Conservation (phyloP, 2,797 vertebrate species). For the Falco concolor region DNA sequence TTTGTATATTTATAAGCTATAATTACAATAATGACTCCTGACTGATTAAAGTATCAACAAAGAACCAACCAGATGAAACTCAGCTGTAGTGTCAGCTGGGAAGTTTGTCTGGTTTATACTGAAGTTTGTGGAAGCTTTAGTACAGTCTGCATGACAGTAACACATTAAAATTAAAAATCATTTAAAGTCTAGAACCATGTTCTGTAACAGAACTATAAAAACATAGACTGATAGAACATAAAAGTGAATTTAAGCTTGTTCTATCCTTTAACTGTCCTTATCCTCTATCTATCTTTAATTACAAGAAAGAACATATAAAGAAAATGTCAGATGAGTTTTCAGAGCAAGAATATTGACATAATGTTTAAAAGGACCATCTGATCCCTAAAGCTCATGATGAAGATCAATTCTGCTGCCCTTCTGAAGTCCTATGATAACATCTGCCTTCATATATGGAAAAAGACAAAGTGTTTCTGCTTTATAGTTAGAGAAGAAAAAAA, state of each 20-base stretch:
- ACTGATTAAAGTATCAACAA: conserved; percentile 1
- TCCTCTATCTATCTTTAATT: not conserved
- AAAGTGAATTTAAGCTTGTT: not conserved
- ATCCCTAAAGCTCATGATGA: not conserved
- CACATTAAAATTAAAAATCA: not conserved
- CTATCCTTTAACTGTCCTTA: not conserved
- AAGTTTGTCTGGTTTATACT: not conserved
- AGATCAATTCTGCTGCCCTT: not conserved
- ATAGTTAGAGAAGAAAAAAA: not conserved
- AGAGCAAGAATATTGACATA: not conserved
- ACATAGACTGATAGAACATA: not conserved
- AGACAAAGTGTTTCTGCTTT: not conserved
- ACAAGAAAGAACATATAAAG: not conserved
- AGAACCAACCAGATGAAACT: not conserved
- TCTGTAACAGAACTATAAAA: not conserved
- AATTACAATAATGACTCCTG: conserved; percentile 13
- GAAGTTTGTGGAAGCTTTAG: not conserved
- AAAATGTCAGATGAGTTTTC: not conserved
- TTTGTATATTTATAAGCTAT: conserved; percentile 11
- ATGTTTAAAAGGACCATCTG: not conserved
- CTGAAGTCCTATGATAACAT: not conserved
- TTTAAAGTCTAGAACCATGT: not conserved
- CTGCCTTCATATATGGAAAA: not conserved
- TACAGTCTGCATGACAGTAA: not conserved
- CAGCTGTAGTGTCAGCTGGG: not conserved